These are phyloP conservation scores for Labia minor DNA, from an alignment of 2,888 invertebrate species.

Conservation along the genomic window DNA sequence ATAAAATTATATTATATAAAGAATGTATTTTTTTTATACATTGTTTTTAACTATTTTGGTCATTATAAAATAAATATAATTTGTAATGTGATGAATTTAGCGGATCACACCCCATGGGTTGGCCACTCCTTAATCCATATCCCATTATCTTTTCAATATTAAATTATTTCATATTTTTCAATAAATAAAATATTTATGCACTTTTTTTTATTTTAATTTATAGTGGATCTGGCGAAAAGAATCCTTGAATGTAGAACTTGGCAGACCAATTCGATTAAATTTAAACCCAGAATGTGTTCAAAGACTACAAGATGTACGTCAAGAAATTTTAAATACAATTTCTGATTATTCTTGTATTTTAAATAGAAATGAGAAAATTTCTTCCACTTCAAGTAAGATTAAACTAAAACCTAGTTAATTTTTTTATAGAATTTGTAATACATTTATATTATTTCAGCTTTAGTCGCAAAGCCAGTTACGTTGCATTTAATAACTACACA, in stretches of 20 bases:
- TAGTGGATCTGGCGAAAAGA: slow-evolving; percentile 18
- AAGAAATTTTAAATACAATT: neutral
- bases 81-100: too few species aligned
- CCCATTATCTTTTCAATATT: too few species aligned
- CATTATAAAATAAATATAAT: too few species aligned
- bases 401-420: too few species aligned
- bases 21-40: too few species aligned
- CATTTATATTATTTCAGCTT: neutral
- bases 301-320: neutral
- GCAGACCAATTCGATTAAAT: slow-evolving; percentile 26
- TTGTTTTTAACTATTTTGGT: too few species aligned
- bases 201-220: too few species aligned
- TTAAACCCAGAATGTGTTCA: slow-evolving; percentile 19
- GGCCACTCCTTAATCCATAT: too few species aligned
- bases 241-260: slow-evolving; percentile 26
- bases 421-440: too few species aligned
- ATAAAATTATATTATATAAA: too few species aligned
- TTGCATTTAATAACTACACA: neutral
- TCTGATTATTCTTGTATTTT: neutral
- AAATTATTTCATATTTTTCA: slow-evolving; percentile 15
- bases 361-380: neutral
- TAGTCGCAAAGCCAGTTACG: neutral
- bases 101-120: too few species aligned
- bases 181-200: neutral
- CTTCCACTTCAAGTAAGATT: neutral